A percentile compares a stretch with the other conserved stretches of the same genome.
Conservation (phyloP, 2,888 invertebrate species). For the Drosophila algonquin region DNA sequence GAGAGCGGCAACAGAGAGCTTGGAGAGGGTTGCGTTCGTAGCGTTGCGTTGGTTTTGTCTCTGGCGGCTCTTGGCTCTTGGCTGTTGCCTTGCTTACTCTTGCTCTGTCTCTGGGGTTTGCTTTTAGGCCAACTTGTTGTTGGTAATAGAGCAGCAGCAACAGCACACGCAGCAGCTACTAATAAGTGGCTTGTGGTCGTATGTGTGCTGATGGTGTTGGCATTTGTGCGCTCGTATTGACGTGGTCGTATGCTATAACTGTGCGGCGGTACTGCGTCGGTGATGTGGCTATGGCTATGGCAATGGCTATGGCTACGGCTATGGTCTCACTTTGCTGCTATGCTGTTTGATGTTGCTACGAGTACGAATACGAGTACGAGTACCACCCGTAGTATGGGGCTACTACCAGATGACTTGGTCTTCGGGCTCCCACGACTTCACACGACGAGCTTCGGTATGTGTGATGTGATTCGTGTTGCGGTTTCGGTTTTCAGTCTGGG, state of each 20-base stretch:
- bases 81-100: background rate
- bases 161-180: background rate
- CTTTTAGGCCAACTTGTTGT: constrained; percentile 16
- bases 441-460: constrained; percentile 46
- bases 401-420: constrained; percentile 70
- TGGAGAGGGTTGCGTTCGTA: constrained; percentile 67
- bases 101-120: constrained; percentile 5
- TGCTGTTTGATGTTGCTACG: constrained; percentile 38
- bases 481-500: constrained; percentile 42
- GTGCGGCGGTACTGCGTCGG: constrained; percentile 56
- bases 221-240: constrained; percentile 48
- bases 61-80: constrained; percentile 1
- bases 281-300: constrained; percentile 47
- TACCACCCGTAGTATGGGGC: constrained; percentile 8
- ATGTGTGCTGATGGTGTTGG: constrained; percentile 10
- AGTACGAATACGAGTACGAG: constrained; percentile 16
- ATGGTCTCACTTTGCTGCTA: constrained; percentile 22
- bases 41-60: constrained; percentile 2
- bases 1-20: background rate
- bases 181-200: background rate
- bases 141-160: background rate
- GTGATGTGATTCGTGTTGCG: constrained; percentile 34
- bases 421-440: constrained; percentile 51
- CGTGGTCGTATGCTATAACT: constrained; percentile 74
- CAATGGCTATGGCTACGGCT: constrained; percentile 33